Evolutionary conservation across 2,113 vertebrate genomes (phyloP).

Genomic region (Sprattus sprattus): DNA sequence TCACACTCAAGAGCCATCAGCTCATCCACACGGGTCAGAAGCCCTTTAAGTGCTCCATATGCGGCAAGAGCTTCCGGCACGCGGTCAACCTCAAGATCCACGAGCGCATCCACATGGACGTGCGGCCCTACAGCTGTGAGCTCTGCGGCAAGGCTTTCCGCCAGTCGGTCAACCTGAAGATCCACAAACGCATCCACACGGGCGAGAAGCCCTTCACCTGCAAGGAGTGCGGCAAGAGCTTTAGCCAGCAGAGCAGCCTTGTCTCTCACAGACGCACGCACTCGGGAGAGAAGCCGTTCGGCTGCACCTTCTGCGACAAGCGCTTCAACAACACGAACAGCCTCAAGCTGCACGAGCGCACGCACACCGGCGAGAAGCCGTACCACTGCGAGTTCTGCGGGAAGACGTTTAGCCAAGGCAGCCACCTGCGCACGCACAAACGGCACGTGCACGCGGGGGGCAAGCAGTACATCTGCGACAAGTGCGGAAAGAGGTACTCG

Average conservation of each 20-base stretch:
- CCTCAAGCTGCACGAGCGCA: constrained; percentile 68
- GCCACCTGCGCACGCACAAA: constrained; percentile 71
- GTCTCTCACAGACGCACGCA: constrained; percentile 67
- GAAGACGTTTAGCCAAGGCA: constrained; percentile 70
- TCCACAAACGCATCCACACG: constrained; percentile 69
- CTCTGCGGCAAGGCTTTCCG: constrained; percentile 69
- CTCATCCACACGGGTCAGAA: constrained; percentile 72
- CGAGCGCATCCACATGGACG: constrained; percentile 64
- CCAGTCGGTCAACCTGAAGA: constrained; percentile 69
- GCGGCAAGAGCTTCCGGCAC: constrained; percentile 66
- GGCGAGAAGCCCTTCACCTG: constrained; percentile 71
- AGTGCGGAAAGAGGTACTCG: constrained; percentile 69
- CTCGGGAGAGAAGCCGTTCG: constrained; percentile 60
- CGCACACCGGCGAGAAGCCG: constrained; percentile 70
- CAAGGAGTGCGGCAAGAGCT: constrained; percentile 66
- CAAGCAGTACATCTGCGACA: constrained; percentile 74
- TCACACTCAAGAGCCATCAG: constrained; percentile 65
- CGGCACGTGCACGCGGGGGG: constrained; percentile 69
- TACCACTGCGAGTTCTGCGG: constrained; percentile 67
- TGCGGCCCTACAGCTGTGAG: constrained; percentile 63
- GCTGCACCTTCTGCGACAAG: constrained; percentile 64
- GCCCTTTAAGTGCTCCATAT: constrained; percentile 62
- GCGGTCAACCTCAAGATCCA: constrained; percentile 69
- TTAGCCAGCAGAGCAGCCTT: constrained; percentile 74
- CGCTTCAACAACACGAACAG: constrained; percentile 71